These are phyloP conservation scores for Oxyteleia sp. DNA, from an alignment of 2,888 invertebrate genomes.

Conservation along the genomic window DNA sequence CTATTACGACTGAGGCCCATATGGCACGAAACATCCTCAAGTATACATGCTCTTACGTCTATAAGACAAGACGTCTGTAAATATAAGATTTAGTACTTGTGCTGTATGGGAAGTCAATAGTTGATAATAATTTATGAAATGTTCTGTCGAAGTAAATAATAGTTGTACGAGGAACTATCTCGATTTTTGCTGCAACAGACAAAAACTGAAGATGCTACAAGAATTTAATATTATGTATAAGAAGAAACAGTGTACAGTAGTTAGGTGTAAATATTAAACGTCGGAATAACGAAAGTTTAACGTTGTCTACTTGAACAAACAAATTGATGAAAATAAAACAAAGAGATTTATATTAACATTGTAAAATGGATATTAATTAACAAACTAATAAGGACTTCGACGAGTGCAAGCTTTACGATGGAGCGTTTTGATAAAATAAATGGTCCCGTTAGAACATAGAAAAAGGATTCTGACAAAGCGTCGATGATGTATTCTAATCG, in stretches of 20 bases:
- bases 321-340: conserved; percentile 59
- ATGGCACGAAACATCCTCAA: conserved; percentile 53
- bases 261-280: conserved; percentile 79
- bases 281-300: conserved; percentile 77
- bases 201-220: conserved; percentile 71
- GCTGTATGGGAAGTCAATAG: conserved; percentile 67
- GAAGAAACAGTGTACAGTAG: conserved; percentile 75
- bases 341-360: conserved; percentile 74
- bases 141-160: conserved; percentile 66
- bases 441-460: too few relatives aligned
- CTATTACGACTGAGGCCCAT: conserved; percentile 55
- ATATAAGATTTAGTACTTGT: conserved; percentile 59
- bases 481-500: too few relatives aligned
- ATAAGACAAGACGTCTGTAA: conserved; percentile 36
- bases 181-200: conserved; percentile 60
- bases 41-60: conserved; percentile 23
- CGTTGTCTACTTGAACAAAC: conserved; percentile 74
- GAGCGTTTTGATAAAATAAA: too few relatives aligned
- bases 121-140: conserved; percentile 61
- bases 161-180: conserved; percentile 54
- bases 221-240: conserved; percentile 73
- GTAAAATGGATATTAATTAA: conserved; percentile 65
- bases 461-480: too few relatives aligned
- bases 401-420: conserved; percentile 42
- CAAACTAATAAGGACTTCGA: conserved; percentile 46